Base-by-base conservation (phyloP, 2,888 invertebrate species). In the Chironomus tentans region DNA sequence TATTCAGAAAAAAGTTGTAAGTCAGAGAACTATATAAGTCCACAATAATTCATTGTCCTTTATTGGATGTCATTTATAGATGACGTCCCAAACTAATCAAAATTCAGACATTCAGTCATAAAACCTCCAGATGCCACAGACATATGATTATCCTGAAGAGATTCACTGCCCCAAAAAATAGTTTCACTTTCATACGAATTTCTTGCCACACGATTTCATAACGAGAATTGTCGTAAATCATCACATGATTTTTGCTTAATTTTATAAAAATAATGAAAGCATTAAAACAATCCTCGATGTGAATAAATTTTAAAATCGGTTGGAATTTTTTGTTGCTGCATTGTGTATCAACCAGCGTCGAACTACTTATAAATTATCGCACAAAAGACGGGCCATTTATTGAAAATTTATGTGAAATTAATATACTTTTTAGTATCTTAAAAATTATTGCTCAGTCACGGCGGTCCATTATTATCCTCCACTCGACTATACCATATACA, bases 281-380 rank as follows among this genome's bases (percentile, higher is more conserved):
- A 56, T 56, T 18, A 15, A 56, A 56, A 18, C 56, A 56, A n/a
- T 18, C 56, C 56, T 7, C 15, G 5, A 18, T 5, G 15, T 15
- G 56, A 15, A 56, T 56, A 56, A 56, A 56, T 18, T 56, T 15
- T 50, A 24, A 28, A 28, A 28, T 28, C 28, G 3, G 4, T 56
- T 4, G 50, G 4, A 50, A 6, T 18, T 56, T 18, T 56, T 38
- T 38, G 7, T 2, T 28, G 38, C 38, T 38, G 38, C 38, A 56
- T 18, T 56, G 56, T 56, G 56, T 18, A 56, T 38, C 38, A 38
- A 10, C 38, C 38, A 38, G 38, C 38, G 90, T 91, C 84, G 48
- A 21, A 47, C 56, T 56, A n/a, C 56, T 61, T 15, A 28, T 71
- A 71, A 71, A 71, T 71, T 71, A 71, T 56, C 47, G 24, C 15